Conservation (phyloP, 2,797 vertebrate genomes). For the Spheniscus humboldti region DNA sequence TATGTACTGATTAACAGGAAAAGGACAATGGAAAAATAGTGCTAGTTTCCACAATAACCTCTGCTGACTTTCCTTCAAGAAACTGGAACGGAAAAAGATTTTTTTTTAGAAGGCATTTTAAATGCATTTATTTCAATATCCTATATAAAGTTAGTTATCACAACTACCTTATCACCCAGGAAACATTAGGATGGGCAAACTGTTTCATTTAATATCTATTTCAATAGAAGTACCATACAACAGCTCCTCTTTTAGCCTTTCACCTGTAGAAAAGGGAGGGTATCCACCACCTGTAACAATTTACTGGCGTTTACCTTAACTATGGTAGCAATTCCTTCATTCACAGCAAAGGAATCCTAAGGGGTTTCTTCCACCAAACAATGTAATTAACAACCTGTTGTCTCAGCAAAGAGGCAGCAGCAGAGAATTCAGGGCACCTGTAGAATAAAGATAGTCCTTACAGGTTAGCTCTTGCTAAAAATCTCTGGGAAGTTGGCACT, state of each 20-base stretch:
- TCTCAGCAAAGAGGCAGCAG: not conserved
- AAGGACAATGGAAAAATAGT: conserved; percentile 47
- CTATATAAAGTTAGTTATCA: not conserved
- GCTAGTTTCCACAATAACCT: not conserved
- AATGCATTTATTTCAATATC: not conserved
- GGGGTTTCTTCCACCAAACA: not conserved
- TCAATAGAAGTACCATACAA: not conserved
- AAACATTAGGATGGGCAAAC: not conserved
- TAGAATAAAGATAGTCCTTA: not conserved
- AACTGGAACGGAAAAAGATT: not conserved
- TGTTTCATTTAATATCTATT: not conserved
- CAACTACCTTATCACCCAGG: not conserved
- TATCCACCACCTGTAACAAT: not conserved
- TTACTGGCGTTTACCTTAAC: not conserved
- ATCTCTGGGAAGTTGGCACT: not conserved
- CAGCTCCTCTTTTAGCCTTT: not conserved
- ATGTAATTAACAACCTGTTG: not conserved
- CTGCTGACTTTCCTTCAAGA: not conserved
- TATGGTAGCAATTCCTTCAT: not conserved
- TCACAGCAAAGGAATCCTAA: not conserved
- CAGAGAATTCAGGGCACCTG: not conserved
- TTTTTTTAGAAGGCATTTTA: not conserved
- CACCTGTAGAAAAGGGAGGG: not conserved
- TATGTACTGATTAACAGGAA: conserved; percentile 49
- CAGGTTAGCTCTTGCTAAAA: not conserved